Evolutionary conservation across 1,140 invertebrate species (phyloP), one percentile per base, ranked within the genome.

Genomic region (Lordiphosa mommai): DNA sequence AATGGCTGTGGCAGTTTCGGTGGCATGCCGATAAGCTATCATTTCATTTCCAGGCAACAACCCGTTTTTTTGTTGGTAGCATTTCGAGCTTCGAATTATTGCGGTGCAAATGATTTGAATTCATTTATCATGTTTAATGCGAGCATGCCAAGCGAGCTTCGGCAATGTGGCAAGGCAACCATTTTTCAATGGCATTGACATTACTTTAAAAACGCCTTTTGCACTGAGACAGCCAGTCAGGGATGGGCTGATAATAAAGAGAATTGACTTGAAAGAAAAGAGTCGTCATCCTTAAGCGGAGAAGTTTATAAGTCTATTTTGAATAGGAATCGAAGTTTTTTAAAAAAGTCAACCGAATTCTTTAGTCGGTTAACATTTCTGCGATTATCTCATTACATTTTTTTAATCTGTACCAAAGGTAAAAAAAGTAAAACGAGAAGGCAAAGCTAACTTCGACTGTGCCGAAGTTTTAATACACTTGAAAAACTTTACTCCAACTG

Each of bases 101-200:
- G 76, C 61, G 76, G 76, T 71, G 61, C 67, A 74, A 82, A 71
- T 71, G 71, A 82, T 82, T 74, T 82, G 71, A 71, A 82, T 82
- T 82, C 66, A 82, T 82, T 82, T 82, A 82, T 82, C 71, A 82
- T 76, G 71, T 82, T 67, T 67, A 68, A 71, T 82, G 68, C 70
- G 55, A 36, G 56, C 61, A 50, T 59, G 55, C 53, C 49, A 67
- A 46, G 52, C 37, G 36, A 56, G 50, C 61, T 72, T 40, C 61
- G 51, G 49, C 61, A 63, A 67, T 77, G 52, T 63, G 49, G 49
- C 72, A 55, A 55, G 6, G 40, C 16, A 72, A 67, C 58, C 73
- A 79, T 77, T 77, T 79, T 70, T 76, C 72, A 74, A 40, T 16
- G 40, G 59, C 71, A 57, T 50, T 68, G 70, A 68, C 63, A 72